These are phyloP conservation scores for Ecdyonurus torrentis DNA, from an alignment of 2,888 invertebrate species.

Conservation along the genomic window DNA sequence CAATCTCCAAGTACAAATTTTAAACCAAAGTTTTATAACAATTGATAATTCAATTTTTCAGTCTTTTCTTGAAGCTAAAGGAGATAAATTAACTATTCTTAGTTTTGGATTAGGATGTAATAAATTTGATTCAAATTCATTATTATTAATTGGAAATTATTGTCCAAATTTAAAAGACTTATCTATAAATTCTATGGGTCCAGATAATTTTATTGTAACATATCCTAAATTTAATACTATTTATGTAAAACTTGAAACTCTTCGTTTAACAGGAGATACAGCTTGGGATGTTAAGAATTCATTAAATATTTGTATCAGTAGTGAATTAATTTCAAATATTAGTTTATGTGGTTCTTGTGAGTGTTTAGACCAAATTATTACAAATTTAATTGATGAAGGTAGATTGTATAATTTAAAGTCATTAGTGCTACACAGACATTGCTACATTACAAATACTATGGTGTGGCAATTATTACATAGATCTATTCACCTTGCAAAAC, in stretches of 20 bases:
- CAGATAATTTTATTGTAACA: neutral
- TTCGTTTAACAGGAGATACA: constrained; percentile 9
- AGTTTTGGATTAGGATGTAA: neutral
- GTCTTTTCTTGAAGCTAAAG: neutral
- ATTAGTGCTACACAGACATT: constrained; percentile 5
- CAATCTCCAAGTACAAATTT: neutral
- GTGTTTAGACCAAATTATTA: constrained; percentile 9
- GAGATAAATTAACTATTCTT: neutral
- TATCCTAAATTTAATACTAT: neutral
- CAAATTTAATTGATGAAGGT: constrained; percentile 6
- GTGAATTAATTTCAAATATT: neutral
- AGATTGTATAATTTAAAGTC: constrained; percentile 10
- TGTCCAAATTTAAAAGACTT: constrained; percentile 13
- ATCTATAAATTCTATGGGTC: constrained; percentile 9
- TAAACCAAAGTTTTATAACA: neutral
- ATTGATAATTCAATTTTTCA: neutral
- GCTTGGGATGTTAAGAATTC: constrained; percentile 9
- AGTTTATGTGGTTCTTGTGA: neutral
- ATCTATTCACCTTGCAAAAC: constrained; percentile 11
- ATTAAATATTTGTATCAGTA: constrained; percentile 9
- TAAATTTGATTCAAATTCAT: constrained; percentile 6
- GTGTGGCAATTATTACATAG: constrained; percentile 10
- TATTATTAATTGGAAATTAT: constrained; percentile 12
- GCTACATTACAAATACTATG: constrained; percentile 6
- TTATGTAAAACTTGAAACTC: constrained; percentile 9